These are phyloP conservation scores for Spermophilus dauricus DNA, from an alignment of 2,113 vertebrate genomes.

Conservation along the genomic window DNA sequence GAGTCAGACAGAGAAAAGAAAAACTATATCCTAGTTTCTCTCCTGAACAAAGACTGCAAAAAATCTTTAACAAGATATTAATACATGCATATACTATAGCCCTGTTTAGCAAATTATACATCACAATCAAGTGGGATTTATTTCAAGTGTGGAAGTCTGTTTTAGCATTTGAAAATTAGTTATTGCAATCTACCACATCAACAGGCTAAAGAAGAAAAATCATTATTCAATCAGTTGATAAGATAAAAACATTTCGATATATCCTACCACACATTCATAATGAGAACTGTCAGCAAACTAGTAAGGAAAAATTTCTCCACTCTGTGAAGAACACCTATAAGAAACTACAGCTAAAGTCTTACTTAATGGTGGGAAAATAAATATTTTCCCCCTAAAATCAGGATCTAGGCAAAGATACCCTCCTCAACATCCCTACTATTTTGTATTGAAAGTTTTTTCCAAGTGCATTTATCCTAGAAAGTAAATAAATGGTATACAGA, in stretches of 20 bases:
- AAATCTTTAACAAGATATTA: neutral
- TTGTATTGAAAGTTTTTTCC: neutral
- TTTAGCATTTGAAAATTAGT: neutral
- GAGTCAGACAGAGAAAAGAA: conserved; percentile 3
- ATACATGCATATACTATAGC: neutral
- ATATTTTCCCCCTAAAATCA: neutral
- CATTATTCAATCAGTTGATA: neutral
- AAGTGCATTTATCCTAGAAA: conserved; percentile 26
- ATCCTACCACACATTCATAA: neutral
- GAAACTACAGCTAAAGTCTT: neutral
- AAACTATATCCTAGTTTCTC: neutral
- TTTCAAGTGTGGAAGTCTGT: neutral
- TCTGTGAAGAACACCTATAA: neutral
- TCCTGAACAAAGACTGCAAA: neutral
- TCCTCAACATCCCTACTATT: neutral
- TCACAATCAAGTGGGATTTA: neutral
- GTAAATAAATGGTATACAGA: neutral
- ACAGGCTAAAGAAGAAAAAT: neutral
- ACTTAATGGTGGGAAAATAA: neutral
- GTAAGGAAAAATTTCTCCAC: neutral
- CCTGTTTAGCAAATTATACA: neutral
- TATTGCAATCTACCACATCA: neutral
- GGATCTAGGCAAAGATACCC: neutral
- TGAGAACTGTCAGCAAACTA: neutral
- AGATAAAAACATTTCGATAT: neutral